Conservation (phyloP, 2,888 invertebrate genomes). For the Frankliniella intonsa region DNA sequence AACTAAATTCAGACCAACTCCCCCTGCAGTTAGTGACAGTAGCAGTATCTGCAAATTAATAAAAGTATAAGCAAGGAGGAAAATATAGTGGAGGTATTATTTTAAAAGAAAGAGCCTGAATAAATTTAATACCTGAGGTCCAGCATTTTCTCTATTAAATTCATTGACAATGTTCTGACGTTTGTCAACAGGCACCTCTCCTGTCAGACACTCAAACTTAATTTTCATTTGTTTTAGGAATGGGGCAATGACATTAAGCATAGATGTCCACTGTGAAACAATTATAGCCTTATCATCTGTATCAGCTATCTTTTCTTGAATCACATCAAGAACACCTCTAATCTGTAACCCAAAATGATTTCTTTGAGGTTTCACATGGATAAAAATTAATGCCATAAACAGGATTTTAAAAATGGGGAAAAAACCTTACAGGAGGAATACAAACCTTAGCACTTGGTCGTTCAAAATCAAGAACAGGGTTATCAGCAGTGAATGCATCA, state of each 20-base stretch:
- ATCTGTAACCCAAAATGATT: slow-evolving; percentile 46
- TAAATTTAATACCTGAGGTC: slow-evolving; percentile 51
- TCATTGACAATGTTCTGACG: slow-evolving; percentile 64
- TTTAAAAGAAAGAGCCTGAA: not conserved
- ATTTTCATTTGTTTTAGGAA: slow-evolving; percentile 57
- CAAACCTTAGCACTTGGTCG: slow-evolving; percentile 61
- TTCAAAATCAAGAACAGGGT: slow-evolving; percentile 64
- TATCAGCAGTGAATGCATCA: slow-evolving; percentile 41
- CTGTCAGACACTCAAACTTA: slow-evolving; percentile 65
- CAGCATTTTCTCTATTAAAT: slow-evolving; percentile 61
- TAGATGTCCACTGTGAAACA: slow-evolving; percentile 90
- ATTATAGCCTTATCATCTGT: slow-evolving; percentile 69
- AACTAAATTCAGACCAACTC: slow-evolving; percentile 87
- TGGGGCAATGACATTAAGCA: slow-evolving; percentile 65
- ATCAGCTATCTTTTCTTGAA: slow-evolving; percentile 51
- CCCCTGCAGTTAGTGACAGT: slow-evolving; percentile 87
- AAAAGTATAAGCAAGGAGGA: slow-evolving; percentile 36
- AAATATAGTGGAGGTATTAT: not conserved
- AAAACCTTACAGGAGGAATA: slow-evolving; percentile 29
- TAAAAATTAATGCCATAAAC: not conserved
- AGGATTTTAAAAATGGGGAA: slow-evolving; percentile 1
- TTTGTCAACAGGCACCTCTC: slow-evolving; percentile 65
- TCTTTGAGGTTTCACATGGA: not conserved
- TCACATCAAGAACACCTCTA: slow-evolving; percentile 54
- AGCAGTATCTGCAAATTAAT: slow-evolving; percentile 58